These are phyloP conservation scores for Seira sanloemensis DNA, from an alignment of 2,888 invertebrate genomes.

Conservation along the genomic window DNA sequence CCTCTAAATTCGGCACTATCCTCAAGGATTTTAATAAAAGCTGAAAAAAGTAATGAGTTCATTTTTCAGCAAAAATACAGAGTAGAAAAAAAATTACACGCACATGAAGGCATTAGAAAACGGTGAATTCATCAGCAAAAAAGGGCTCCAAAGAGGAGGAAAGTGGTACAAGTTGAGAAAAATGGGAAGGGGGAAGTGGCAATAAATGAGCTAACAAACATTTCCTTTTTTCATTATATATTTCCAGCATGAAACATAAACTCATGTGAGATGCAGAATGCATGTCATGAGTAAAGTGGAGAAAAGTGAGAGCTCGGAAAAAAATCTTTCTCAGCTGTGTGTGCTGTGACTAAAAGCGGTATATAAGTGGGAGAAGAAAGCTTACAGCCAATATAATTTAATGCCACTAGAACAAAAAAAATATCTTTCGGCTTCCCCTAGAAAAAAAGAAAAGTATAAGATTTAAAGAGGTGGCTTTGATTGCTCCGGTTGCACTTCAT, in stretches of 20 bases:
- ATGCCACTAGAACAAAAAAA: background rate
- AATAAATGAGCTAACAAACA: slow-evolving; percentile 40
- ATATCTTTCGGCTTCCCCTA: no score
- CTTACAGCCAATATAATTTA: background rate
- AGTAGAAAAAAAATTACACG: no score
- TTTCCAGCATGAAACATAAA: background rate
- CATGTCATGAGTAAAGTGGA: slow-evolving; percentile 27
- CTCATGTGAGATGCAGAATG: slow-evolving; percentile 38
- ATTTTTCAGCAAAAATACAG: background rate
- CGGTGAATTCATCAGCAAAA: background rate
- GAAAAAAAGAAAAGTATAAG: background rate
- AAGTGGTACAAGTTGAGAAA: slow-evolving; percentile 21
- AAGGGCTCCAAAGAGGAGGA: background rate
- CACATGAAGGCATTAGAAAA: background rate
- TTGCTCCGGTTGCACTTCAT: slow-evolving; percentile 61
- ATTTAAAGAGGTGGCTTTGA: slow-evolving; percentile 50
- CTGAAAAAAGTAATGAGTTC: background rate
- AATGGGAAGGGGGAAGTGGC: slow-evolving; percentile 27
- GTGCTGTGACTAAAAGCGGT: slow-evolving; percentile 34
- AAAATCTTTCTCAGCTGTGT: slow-evolving; percentile 33
- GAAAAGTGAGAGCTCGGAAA: background rate
- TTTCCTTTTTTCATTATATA: slow-evolving; percentile 16
- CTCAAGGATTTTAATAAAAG: background rate
- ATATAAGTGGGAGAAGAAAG: slow-evolving; percentile 33
- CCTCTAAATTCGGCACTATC: background rate